These are phyloP conservation scores for Sebastes nivosus DNA, from an alignment of 2,797 vertebrate species.

Conservation along the genomic window DNA sequence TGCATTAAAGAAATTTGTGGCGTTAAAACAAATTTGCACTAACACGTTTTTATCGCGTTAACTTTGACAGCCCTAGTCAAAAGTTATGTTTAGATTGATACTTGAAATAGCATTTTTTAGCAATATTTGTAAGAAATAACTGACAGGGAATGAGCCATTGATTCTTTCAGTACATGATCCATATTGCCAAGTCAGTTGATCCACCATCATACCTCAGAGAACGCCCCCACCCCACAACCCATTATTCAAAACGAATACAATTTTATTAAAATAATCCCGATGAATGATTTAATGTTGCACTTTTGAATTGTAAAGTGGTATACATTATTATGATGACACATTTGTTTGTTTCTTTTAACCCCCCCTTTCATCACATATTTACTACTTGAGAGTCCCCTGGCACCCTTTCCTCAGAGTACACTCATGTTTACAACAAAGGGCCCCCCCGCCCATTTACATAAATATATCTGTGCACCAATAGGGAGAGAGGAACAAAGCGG, in stretches of 20 bases:
- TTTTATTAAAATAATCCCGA: conserved; percentile 64
- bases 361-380: conserved; percentile 52
- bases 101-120: background rate
- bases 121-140: background rate
- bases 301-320: conserved; percentile 68
- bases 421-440: conserved; percentile 60
- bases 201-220: background rate
- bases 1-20: too few relatives aligned
- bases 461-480: conserved; percentile 64
- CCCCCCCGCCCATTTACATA: conserved; percentile 63
- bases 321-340: conserved; percentile 65
- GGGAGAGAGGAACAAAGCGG: conserved; percentile 70
- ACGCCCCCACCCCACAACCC: background rate
- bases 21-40: too few relatives aligned
- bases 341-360: conserved; percentile 73
- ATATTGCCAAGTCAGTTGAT: background rate
- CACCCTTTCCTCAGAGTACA: conserved; percentile 60
- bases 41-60: too few relatives aligned
- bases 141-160: background rate
- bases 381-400: conserved; percentile 60
- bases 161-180: conserved; percentile 8
- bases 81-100: background rate
- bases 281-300: conserved; percentile 64
- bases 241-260: conserved; percentile 62
- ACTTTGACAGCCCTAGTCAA: background rate